These are phyloP conservation scores for Dendroctonus valens DNA, from an alignment of 1,140 invertebrate species.

Conservation along the genomic window DNA sequence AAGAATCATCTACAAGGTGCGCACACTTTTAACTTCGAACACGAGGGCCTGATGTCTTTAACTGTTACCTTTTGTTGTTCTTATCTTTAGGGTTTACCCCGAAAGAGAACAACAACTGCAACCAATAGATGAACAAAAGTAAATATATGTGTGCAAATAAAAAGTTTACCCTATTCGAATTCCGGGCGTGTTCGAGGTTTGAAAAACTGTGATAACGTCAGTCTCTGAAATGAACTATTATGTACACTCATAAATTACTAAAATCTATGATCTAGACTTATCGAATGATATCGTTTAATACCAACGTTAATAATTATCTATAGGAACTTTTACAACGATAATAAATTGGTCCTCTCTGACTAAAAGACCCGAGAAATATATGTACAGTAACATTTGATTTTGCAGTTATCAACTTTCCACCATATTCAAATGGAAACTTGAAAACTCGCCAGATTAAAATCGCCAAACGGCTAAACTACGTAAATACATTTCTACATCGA, in stretches of 20 bases:
- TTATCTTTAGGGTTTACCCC: too few relatives aligned
- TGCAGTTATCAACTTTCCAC: neutral
- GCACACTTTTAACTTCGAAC: too few relatives aligned
- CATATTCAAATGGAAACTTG: too few relatives aligned
- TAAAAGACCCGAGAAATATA: slow-evolving; percentile 40
- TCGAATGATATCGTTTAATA: slow-evolving; percentile 16
- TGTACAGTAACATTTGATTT: neutral
- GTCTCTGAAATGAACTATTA: slow-evolving; percentile 19
- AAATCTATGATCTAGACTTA: neutral
- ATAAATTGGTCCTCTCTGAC: slow-evolving; percentile 45
- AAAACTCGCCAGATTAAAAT: too few relatives aligned
- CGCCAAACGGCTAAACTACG: too few relatives aligned
- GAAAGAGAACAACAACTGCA: too few relatives aligned
- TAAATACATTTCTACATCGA: too few relatives aligned
- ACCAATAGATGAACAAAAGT: too few relatives aligned
- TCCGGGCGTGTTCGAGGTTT: neutral
- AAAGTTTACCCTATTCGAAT: neutral
- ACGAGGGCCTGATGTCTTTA: too few relatives aligned
- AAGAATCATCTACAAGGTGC: too few relatives aligned
- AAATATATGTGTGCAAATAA: too few relatives aligned
- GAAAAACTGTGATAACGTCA: slow-evolving; percentile 3
- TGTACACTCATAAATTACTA: slow-evolving; percentile 18
- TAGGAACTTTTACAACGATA: slow-evolving; percentile 48
- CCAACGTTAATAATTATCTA: slow-evolving; percentile 38
- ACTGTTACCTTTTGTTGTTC: too few relatives aligned